Evolutionary conservation across 2,113 vertebrate species (phyloP).

Genomic region (Spermophilus dauricus): DNA sequence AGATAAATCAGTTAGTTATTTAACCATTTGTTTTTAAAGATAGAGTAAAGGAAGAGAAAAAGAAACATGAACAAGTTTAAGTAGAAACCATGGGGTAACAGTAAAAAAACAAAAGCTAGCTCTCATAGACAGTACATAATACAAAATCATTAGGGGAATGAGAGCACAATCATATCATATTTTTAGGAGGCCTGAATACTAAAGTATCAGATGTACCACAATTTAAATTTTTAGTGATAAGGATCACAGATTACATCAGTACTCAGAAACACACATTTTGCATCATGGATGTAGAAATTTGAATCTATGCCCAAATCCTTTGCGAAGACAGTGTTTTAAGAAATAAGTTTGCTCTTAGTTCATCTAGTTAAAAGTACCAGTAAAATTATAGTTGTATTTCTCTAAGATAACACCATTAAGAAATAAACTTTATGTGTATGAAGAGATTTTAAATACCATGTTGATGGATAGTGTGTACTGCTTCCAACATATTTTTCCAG

Average conservation of each 20-base stretch:
- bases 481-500: conserved; percentile 99
- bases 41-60: conserved; percentile 55
- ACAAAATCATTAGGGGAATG: neutral
- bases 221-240: neutral
- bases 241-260: neutral
- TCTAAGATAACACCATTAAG: conserved; percentile 37
- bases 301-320: neutral
- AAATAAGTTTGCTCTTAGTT: conserved; percentile 37
- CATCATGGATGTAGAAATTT: neutral
- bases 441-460: conserved; percentile 90
- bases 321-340: conserved; percentile 10
- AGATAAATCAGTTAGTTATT: neutral
- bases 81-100: neutral
- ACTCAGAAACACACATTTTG: neutral
- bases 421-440: conserved; percentile 24
- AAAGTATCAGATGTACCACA: neutral
- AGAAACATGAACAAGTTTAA: conserved; percentile 1
- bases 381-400: neutral
- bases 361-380: conserved; percentile 31
- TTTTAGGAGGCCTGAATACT: neutral
- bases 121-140: neutral
- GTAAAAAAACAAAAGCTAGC: neutral
- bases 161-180: neutral
- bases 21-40: neutral
- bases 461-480: conserved; percentile 97